These are phyloP conservation scores for Apis florea DNA, from an alignment of 1,140 invertebrate species.

Conservation along the genomic window DNA sequence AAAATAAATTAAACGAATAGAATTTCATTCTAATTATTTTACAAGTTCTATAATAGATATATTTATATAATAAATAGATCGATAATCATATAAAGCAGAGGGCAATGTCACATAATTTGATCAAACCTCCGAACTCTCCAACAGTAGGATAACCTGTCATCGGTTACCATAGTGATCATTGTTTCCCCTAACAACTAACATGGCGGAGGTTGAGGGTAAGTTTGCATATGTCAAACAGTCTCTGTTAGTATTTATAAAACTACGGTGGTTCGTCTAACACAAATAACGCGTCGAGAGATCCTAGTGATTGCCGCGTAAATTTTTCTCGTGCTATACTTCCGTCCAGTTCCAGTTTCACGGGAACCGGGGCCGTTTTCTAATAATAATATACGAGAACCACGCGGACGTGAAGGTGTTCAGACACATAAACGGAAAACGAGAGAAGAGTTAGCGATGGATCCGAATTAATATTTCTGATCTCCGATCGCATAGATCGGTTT, in stretches of 20 bases:
- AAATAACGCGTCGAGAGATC: conserved; percentile 49
- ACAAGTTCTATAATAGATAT: neutral
- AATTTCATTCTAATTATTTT: neutral
- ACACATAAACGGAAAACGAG: conserved; percentile 59
- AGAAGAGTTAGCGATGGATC: conserved; percentile 15
- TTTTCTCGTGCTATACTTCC: conserved; percentile 23
- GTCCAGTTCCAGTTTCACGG: conserved; percentile 45
- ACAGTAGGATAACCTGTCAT: conserved; percentile 7
- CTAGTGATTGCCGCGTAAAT: neutral
- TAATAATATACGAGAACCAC: conserved; percentile 52
- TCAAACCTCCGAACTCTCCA: neutral
- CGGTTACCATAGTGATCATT: conserved; percentile 65
- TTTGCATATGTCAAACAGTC: conserved; percentile 61
- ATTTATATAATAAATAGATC: neutral
- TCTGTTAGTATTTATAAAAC: conserved; percentile 29
- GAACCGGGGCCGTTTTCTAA: conserved; percentile 55
- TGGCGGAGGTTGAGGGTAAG: conserved; percentile 74
- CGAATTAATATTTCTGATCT: conserved; percentile 14
- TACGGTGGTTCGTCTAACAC: conserved; percentile 5
- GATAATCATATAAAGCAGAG: neutral
- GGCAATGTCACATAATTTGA: neutral
- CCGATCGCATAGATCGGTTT: neutral
- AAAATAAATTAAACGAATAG: too few species aligned
- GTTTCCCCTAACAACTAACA: conserved; percentile 71
- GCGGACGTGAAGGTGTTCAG: conserved; percentile 20